Evolutionary conservation across 2,113 vertebrate species (phyloP).

Genomic region (Sander vitreus): DNA sequence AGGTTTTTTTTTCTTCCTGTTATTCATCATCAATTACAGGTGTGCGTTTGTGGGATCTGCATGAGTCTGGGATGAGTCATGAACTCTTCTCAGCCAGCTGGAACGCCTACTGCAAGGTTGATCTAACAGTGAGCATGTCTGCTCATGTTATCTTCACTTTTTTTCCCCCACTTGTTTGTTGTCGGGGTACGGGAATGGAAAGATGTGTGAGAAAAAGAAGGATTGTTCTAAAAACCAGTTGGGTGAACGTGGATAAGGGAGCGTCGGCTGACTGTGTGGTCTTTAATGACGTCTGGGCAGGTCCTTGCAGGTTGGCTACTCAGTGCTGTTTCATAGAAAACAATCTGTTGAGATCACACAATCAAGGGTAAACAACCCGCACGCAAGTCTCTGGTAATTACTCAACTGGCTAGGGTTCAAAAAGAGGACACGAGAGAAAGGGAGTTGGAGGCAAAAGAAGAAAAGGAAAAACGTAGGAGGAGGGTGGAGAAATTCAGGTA

Average conservation of each 20-base stretch:
- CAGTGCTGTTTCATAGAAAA: constrained; percentile 48
- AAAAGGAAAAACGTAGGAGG: constrained; percentile 5
- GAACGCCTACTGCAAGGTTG: constrained; percentile 46
- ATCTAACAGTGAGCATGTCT: constrained; percentile 47
- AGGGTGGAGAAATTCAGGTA: constrained; percentile 33
- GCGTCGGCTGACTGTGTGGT: constrained; percentile 69
- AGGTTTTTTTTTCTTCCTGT: constrained; percentile 37
- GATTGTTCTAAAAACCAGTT: constrained; percentile 57
- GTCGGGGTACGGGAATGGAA: constrained; percentile 37
- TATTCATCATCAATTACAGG: constrained; percentile 67
- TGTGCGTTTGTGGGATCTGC: constrained; percentile 58
- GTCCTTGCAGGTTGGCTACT: constrained; percentile 71
- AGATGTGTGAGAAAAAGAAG: constrained; percentile 41
- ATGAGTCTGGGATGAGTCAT: constrained; percentile 66
- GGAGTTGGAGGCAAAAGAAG: constrained; percentile 2
- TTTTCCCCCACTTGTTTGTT: constrained; percentile 55
- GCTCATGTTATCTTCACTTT: constrained; percentile 60
- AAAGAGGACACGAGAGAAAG: constrained; percentile 34
- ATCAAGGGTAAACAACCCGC: constrained; percentile 66
- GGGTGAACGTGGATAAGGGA: constrained; percentile 27
- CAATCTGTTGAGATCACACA: constrained; percentile 75
- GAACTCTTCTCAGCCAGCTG: constrained; percentile 50
- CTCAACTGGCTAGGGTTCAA: constrained; percentile 52
- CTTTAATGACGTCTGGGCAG: constrained; percentile 61
- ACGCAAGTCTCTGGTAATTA: constrained; percentile 73